Base-by-base conservation (phyloP, 2,888 invertebrate species). In the Drosophila kanekoi region DNA sequence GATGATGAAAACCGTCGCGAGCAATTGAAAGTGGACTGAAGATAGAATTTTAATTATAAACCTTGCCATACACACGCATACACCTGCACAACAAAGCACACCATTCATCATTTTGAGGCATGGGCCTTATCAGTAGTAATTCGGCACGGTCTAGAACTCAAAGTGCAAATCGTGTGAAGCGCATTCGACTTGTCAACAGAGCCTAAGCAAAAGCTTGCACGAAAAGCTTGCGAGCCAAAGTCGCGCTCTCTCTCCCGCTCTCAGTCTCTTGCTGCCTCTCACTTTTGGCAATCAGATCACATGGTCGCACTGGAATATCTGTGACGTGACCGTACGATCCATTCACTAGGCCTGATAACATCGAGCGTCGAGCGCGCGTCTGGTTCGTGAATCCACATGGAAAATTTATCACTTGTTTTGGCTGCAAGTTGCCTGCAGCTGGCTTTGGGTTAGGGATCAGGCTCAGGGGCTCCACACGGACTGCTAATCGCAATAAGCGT, bases 301-400 rank as follows among this genome's bases (percentile, higher is more conserved):
- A 82, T 82, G 87, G 72, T 59, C 47, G 58, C 65, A 74, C 61
- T 87, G 78, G 84, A 84, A 84, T 75, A 79, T 64, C 72, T 47
- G 72, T 78, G 80, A 78, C 80, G 80, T 72, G 80, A 66, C 52
- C 49, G 23, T 38, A 54, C 49, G 57, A 8, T 51, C 58, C 61
- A 58, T 64, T 74, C 64, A 75, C 75, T 74, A 44, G 43, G 35
- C 6, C 61, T 66, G 84, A 83, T 79, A 79, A 78, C 48, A 79
- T 68, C 81, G 49, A 45, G 51, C n/a, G n/a, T n/a, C 52, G 63
- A 52, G 16, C 73, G 56, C 68, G 32, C 62, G 63, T 58, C 57
- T 58, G 60, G 28, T 20, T 37, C 53, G 28, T 28, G 47, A 53
- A 49, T 54, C 32, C 43, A 43, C 14, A 47, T 68, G 54, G 44